Percentiles rank a stretch among this genome's conserved stretches.
These are phyloP conservation scores for Bugulina stolonifera DNA, from an alignment of 2,888 invertebrate genomes.

Conservation along the genomic window DNA sequence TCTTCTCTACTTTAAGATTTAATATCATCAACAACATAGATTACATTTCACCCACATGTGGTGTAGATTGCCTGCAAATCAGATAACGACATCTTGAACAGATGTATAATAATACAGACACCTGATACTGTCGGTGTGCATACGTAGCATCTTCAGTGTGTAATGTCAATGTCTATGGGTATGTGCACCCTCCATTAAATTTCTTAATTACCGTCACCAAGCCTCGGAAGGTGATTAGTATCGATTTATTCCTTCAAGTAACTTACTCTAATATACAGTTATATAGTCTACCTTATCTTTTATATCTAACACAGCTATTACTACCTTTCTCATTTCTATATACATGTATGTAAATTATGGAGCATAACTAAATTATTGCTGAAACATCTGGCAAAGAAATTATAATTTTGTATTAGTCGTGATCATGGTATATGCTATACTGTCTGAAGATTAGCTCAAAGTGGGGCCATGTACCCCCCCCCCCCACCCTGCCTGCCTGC, in stretches of 20 bases:
- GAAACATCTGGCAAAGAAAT: not conserved
- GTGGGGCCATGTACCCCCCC: too few relatives aligned
- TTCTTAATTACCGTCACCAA: conserved; percentile 20
- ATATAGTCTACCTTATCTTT: too few relatives aligned
- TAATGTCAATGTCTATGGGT: not conserved
- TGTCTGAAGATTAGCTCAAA: too few relatives aligned
- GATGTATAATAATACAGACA: not conserved
- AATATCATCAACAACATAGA: not conserved
- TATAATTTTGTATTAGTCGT: too few relatives aligned
- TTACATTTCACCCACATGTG: conserved; percentile 25
- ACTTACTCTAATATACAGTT: too few relatives aligned
- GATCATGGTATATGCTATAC: too few relatives aligned
- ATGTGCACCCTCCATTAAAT: conserved; percentile 13
- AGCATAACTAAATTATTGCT: not conserved
- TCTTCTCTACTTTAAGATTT: not conserved
- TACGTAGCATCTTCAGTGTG: not conserved
- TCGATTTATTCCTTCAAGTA: not conserved
- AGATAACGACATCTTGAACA: not conserved
- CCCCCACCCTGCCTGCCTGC: too few relatives aligned
- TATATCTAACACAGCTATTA: too few relatives aligned
- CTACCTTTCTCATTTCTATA: too few relatives aligned
- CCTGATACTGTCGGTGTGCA: not conserved
- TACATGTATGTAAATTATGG: too few relatives aligned
- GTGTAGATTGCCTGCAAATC: not conserved
- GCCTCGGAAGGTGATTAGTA: not conserved